These are phyloP conservation scores for Azorinus chamasolen DNA, from an alignment of 2,888 invertebrate species.

Conservation along the genomic window DNA sequence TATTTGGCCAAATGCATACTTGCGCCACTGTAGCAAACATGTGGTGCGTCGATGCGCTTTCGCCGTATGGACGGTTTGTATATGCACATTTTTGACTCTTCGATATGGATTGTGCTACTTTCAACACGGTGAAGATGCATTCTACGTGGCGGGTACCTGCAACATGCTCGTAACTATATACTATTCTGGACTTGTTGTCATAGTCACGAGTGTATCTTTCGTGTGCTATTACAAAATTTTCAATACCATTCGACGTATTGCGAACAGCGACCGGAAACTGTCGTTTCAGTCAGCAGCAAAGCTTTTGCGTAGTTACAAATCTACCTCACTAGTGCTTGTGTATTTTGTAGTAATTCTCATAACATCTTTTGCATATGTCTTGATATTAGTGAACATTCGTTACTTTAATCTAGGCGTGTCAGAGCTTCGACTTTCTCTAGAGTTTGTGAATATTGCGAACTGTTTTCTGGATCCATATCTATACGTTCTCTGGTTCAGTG, in stretches of 20 bases:
- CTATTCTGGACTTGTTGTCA: neutral
- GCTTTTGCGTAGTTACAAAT: conserved; percentile 23
- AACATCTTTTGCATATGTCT: conserved; percentile 14
- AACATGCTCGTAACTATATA: neutral
- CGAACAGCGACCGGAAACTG: conserved; percentile 2
- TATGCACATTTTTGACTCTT: neutral
- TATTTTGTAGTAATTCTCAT: conserved; percentile 22
- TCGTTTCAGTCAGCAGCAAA: conserved; percentile 16
- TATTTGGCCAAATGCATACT: conserved; percentile 23
- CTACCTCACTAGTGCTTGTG: conserved; percentile 33
- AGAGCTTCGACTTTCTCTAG: conserved; percentile 6
- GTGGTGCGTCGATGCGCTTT: neutral
- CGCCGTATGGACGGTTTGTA: neutral
- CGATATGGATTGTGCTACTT: neutral
- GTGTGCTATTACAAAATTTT: conserved; percentile 30
- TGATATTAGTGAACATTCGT: conserved; percentile 25
- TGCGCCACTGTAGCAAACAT: conserved; percentile 5
- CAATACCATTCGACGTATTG: neutral
- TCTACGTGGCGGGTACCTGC: conserved; percentile 1
- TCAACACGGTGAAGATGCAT: neutral
- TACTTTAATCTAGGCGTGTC: conserved; percentile 5
- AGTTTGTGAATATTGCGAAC: conserved; percentile 10
- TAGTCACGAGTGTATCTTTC: conserved; percentile 4
- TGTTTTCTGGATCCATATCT: conserved; percentile 40
- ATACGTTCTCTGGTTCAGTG: conserved; percentile 42